Evolutionary conservation across 2,113 vertebrate species (phyloP), one percentile per base, ranked within the genome.

Genomic region (Psephotus haematonotus): DNA sequence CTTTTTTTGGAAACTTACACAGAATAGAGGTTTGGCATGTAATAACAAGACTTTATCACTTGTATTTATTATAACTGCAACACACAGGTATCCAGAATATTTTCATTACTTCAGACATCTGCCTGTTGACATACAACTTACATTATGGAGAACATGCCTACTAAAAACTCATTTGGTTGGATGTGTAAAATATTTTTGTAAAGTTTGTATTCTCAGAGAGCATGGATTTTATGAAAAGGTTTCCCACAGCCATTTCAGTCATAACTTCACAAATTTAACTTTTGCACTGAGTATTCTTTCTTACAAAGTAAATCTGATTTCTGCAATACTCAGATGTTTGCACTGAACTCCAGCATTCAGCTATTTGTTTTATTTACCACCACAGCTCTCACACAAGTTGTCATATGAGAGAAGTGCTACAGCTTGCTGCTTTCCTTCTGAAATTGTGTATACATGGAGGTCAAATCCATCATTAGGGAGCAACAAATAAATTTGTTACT

Each of bases 31-130:
- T 57, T 82, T 95, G 92, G 72, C 60, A 65, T 5, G 1, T 31
- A 82, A 79, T 81, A 88, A 68, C 47, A 71, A 83, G 93, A 81
- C 12, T 96, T 94, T 82, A 81, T 70, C 53, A 25, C 17, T 81
- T 22, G 43, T 90, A 81, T 68, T 93, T 93, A 49, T 86, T 92
- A 11, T 64, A 79, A 75, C 64, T 86, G 33, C 47, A 90, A 62
- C 52, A 69, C 50, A 65, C 8, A 28, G 39, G 44, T 74, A 88
- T 59, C 62, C 82, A 90, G 33, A 83, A 39, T 68, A 17, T 76
- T 97, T 95, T 94, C 72, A 93, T 90, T 94, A 90, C 39, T 84
- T 88, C 53, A 84, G 64, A 82, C 65, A 86, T 81, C 86, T 94
- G 69, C 47, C 35, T 75, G 57, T 90, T 92, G 69, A 95, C 64